A percentile compares a stretch with the other conserved stretches of the same genome.
phyloP scores from a whole-genome alignment of 2,797 vertebrate species.

The Notolepis coatsorum region DNA sequence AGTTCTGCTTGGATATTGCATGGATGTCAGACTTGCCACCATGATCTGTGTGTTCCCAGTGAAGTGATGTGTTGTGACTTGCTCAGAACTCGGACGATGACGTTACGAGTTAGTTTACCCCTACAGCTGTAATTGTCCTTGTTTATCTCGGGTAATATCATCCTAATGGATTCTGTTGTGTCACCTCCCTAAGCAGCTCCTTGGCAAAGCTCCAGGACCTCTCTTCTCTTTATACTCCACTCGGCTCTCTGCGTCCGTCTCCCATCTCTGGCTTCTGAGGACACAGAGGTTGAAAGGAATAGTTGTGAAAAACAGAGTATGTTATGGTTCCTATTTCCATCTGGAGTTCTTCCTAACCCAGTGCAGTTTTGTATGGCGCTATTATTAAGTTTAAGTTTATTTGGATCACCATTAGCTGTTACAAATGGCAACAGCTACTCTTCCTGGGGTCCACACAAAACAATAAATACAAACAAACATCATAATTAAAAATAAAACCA shows the following conservation, averaged over 20 bases:
- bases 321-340: too few species aligned
- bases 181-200: slow-evolving; percentile 37
- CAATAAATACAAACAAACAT: too few species aligned
- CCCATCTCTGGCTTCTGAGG: slow-evolving; percentile 1
- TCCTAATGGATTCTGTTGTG: slow-evolving; percentile 38
- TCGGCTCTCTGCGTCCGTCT: neutral
- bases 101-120: slow-evolving; percentile 36
- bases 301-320: too few species aligned
- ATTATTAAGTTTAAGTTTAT: too few species aligned
- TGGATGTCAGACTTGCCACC: neutral
- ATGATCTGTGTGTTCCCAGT: slow-evolving; percentile 20
- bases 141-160: slow-evolving; percentile 42
- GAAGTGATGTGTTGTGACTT: slow-evolving; percentile 34
- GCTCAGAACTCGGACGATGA: slow-evolving; percentile 41
- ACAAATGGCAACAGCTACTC: too few species aligned
- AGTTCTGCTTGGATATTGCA: neutral
- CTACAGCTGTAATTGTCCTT: slow-evolving; percentile 38
- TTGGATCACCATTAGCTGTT: too few species aligned
- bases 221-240: neutral
- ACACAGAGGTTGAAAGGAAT: neutral
- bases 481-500: too few species aligned
- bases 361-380: too few species aligned
- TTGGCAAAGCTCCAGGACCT: slow-evolving; percentile 20
- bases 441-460: too few species aligned
- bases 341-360: too few species aligned